phyloP scores from a whole-genome alignment of 2,113 vertebrate species.

The Cavia aperea region DNA sequence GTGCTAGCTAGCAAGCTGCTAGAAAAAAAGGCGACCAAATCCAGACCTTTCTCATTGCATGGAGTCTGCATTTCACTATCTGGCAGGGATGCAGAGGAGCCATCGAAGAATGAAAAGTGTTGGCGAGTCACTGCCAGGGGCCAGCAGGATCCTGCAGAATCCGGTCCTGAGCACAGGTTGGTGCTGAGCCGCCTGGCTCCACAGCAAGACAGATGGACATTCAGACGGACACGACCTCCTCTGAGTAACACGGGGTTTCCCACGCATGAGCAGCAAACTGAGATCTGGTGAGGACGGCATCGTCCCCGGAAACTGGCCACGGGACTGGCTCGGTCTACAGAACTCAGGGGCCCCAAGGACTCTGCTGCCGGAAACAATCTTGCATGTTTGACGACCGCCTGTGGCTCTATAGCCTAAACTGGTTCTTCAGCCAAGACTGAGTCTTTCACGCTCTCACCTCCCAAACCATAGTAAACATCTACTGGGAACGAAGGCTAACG shows the following conservation, averaged over 20 bases:
- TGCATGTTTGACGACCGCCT: not conserved
- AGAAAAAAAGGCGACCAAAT: not conserved
- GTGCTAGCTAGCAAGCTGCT: not conserved
- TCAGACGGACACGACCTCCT: not conserved
- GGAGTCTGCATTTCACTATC: not conserved
- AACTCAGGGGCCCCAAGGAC: not conserved
- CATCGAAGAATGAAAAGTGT: not conserved
- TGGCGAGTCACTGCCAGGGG: accelerated
- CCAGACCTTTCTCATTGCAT: not conserved
- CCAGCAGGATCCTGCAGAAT: not conserved
- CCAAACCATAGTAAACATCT: constrained; percentile 12
- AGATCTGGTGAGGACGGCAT: not conserved
- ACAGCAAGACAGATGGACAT: not conserved
- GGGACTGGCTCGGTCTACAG: not conserved
- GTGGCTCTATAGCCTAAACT: not conserved
- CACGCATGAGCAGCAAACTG: not conserved
- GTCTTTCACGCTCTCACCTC: constrained; percentile 1
- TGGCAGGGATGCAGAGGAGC: not conserved
- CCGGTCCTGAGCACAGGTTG: not conserved
- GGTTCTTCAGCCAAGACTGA: not conserved
- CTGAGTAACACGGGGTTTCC: not conserved
- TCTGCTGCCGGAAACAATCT: not conserved
- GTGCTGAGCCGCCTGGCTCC: not conserved
- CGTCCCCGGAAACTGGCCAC: not conserved
- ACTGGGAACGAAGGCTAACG: not conserved